Evolutionary conservation across 1,140 invertebrate species (phyloP).

Genomic region (Hirudo medicinalis): DNA sequence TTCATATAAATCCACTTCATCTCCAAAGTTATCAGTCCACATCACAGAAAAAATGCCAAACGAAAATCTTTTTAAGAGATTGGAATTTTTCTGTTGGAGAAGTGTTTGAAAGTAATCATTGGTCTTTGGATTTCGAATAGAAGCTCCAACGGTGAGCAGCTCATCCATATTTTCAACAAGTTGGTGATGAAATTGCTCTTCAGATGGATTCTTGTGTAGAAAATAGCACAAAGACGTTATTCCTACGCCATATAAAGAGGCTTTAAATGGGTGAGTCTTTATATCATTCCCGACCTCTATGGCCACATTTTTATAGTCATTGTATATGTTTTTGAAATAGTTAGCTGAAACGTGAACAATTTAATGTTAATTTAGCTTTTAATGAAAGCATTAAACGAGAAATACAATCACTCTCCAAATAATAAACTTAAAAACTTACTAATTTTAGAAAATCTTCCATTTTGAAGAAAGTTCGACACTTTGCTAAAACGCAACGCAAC

Average conservation of each 20-base stretch:
- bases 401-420: too few species aligned
- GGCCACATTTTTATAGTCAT: conserved; percentile 41
- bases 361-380: neutral
- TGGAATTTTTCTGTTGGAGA: conserved; percentile 52
- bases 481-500: too few species aligned
- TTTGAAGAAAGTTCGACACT: too few species aligned
- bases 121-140: conserved; percentile 54
- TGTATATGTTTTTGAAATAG: conserved; percentile 32
- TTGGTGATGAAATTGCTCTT: conserved; percentile 49
- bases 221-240: conserved; percentile 27
- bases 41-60: conserved; percentile 60
- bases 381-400: too few species aligned
- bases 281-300: conserved; percentile 36
- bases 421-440: too few species aligned
- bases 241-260: conserved; percentile 29
- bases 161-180: conserved; percentile 49
- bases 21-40: conserved; percentile 56
- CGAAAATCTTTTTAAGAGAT: conserved; percentile 50
- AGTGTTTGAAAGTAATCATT: conserved; percentile 52
- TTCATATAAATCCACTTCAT: conserved; percentile 54
- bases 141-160: conserved; percentile 51
- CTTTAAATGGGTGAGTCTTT: conserved; percentile 35
- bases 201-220: conserved; percentile 50
- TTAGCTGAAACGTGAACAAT: conserved; percentile 28
- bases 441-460: too few species aligned